Evolutionary conservation across 2,113 vertebrate species (phyloP).

Genomic region (Shinisaurus crocodilurus): DNA sequence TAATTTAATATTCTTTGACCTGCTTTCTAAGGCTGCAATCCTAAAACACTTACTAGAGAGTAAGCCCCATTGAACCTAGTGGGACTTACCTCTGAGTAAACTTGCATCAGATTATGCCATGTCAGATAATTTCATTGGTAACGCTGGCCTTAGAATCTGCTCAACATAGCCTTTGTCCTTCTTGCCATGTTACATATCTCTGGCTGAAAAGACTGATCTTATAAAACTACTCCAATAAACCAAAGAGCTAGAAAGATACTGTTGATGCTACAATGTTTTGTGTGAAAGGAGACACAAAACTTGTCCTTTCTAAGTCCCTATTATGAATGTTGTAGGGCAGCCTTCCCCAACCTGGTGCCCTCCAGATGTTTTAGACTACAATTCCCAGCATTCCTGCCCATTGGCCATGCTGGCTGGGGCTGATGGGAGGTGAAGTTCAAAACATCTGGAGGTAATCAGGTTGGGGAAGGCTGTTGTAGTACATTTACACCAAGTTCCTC

Average conservation of each 20-base stretch:
- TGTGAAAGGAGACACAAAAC: neutral
- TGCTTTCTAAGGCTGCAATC: constrained; percentile 3
- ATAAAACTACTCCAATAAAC: neutral
- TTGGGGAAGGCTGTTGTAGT: constrained; percentile 25
- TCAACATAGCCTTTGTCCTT: neutral
- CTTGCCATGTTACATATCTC: neutral
- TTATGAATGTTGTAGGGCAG: constrained; percentile 29
- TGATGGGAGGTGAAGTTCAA: too few relatives aligned
- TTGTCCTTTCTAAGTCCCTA: constrained; percentile 1
- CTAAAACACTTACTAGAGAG: neutral
- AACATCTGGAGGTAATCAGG: too few relatives aligned
- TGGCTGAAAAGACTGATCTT: neutral
- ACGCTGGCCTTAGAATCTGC: constrained; percentile 28
- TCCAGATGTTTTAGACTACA: too few relatives aligned
- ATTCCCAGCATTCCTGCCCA: too few relatives aligned
- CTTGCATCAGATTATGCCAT: constrained; percentile 2
- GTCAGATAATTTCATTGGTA: constrained; percentile 38
- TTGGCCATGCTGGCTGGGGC: too few relatives aligned
- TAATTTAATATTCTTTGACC: constrained; percentile 11
- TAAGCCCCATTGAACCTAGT: neutral
- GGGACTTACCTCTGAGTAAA: neutral
- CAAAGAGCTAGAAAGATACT: neutral
- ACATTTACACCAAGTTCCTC: constrained; percentile 51
- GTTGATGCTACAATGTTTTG: neutral
- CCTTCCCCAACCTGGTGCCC: too few relatives aligned